A percentile compares a stretch with the other conserved stretches of the same genome.
phyloP scores from a whole-genome alignment of 2,888 invertebrate species.

The Temnothorax ravouxi region DNA sequence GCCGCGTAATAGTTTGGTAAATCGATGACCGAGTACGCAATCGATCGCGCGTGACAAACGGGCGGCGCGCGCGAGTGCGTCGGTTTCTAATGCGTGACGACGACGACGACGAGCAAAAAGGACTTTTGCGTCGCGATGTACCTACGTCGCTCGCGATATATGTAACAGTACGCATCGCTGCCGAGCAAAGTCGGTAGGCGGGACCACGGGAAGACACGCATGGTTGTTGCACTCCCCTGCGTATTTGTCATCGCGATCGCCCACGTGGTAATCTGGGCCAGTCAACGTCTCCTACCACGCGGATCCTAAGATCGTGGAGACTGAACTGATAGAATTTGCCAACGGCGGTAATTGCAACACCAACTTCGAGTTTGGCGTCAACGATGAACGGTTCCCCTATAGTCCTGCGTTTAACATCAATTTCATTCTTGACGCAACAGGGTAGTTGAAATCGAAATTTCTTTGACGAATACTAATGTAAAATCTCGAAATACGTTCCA shows the following conservation, averaged over 20 bases:
- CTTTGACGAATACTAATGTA: background rate
- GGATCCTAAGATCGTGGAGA: slow-evolving; percentile 3
- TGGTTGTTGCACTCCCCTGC: slow-evolving; percentile 74
- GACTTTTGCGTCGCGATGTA: slow-evolving; percentile 66
- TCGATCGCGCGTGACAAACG: no score
- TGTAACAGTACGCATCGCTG: slow-evolving; percentile 77
- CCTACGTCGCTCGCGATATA: slow-evolving; percentile 62
- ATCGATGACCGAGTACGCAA: slow-evolving; percentile 11
- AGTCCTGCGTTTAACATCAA: background rate
- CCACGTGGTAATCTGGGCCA: slow-evolving; percentile 65
- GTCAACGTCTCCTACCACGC: slow-evolving; percentile 18
- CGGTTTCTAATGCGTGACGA: slow-evolving; percentile 23
- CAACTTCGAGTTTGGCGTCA: background rate
- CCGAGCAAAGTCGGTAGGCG: slow-evolving; percentile 80
- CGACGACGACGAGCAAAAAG: slow-evolving; percentile 2
- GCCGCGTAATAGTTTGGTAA: slow-evolving; percentile 22
- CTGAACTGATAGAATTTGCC: slow-evolving; percentile 7
- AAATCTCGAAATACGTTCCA: background rate
- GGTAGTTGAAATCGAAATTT: background rate
- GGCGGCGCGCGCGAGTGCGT: no score
- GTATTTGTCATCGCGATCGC: slow-evolving; percentile 79
- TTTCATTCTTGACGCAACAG: background rate
- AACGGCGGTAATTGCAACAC: background rate
- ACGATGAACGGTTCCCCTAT: background rate
- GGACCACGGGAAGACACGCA: slow-evolving; percentile 74